Base-by-base conservation (phyloP, 2,113 vertebrate species). In the Cephalophus harveyi region DNA sequence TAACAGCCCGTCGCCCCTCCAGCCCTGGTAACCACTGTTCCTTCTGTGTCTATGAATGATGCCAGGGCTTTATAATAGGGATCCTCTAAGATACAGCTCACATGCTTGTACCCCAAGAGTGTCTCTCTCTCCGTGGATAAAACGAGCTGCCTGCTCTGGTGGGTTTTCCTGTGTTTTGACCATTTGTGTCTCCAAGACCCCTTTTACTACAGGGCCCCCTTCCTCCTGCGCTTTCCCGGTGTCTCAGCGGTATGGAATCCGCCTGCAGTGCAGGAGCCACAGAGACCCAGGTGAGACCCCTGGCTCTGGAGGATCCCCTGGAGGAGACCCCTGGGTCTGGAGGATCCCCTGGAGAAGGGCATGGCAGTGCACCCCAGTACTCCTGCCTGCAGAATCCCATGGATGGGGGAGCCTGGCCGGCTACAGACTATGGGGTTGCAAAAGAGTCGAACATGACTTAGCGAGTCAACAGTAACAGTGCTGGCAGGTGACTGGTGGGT, bases 1-100 rank as follows among this genome's bases (percentile, higher is more conserved):
- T 13, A 36, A 90, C 17, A 27, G 16, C 13, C 6, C 2, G 30
- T 5, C 1, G 0, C 13, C 43, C 2, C 1, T 30, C 33, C 19
- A 23, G 52, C 2, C 12, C 55, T 62, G 25, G 46, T 2, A 59
- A 21, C 6, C 40, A 33, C 55, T 30, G 17, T 25, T 62, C 59
- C 21, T 30, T 92, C 46, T 92, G 11, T 84, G 14, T 60, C 50
- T 46, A 2, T 28, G n/a, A 87, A 33, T 19, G 36, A 83, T 40
- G 76, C 52, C 6, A 90, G 46, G 91, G 85, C 62, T 92, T 90
- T 59, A 14, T n/a, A 76, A 30, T 1, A 3, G 55, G 74, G 21
- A 84, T 71, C 43, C 48, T 82, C 36, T 30, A 57, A 36, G 48
- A 10, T 14, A 19, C 13, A 91, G 23, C 90, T 50, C 52, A 33